Evolutionary conservation across 2,797 vertebrate species (phyloP), one percentile per base, ranked within the genome.

Genomic region (Lepidocolaptes lacrymiger): DNA sequence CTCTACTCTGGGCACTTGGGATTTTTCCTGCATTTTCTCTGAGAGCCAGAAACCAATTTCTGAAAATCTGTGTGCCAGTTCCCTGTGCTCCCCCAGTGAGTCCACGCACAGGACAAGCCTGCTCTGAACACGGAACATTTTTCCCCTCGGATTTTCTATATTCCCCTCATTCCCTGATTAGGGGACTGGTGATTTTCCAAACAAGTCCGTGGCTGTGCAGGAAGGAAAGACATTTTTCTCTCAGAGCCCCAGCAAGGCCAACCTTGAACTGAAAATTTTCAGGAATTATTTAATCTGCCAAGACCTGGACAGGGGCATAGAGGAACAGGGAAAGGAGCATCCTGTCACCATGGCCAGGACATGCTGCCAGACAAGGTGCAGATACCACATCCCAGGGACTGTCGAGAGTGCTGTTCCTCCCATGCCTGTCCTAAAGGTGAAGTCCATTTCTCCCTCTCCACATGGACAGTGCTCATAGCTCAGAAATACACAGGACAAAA

Each of bases 391-490:
- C 30, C 36, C 30, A n/a, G 32, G 23, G 18, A 10, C 23, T 90
- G 22, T 5, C 43, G 19, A 71, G 46, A 58, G 22, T 3, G 10
- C 15, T 67, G 8, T 26, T 86, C 30, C 20, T 90, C 14, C 30
- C 21, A 18, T 24, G 23, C 7, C 11, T n/a, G 16, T 55, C 19
- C 27, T 4, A 8, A 16, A 8, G 2, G 2, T 48, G 18, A 93
- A 69, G 5, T 34, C 54, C 7, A 15, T 63, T 78, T 48, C 15
- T 39, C 8, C 8, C 7, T 41, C 32, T 71, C 19, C n/a, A 16
- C 0, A 0, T 37, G 36, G 43, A 39, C 48, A 63, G 6, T 23
- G 54, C 15, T 67, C 9, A 6, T 4, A 32, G 30, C 32, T 89
- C 11, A 9, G 34, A 74, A 66, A 22, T 8, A 5, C 8, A 43